Evolutionary conservation across 2,797 vertebrate genomes (phyloP), one percentile per base, ranked within the genome.

Genomic region (Lithobates pipiens): DNA sequence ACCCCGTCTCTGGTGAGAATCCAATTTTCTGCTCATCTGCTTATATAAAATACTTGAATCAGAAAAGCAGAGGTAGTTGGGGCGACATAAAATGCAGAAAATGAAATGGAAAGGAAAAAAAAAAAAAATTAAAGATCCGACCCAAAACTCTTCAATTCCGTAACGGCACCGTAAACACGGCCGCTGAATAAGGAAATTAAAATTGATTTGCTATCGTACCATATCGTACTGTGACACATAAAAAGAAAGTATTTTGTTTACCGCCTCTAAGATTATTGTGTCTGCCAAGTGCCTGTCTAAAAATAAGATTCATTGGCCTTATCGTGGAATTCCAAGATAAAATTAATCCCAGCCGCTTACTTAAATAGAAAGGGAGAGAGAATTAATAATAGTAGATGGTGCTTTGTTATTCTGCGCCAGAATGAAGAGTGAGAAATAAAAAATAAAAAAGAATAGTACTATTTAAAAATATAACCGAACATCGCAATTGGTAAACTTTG

Each of bases 201-300:
- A 57, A 80, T 61, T 71, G 68, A 80, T 80, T 72, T 72, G 36
- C 76, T 63, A 77, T 77, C 76, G 65, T 67, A 63, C 65, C 29
- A 44, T 77, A 65, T 71, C 44, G 71, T 57, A 36, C 25, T 54
- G 50, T 50, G 29, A 71, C 27, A 80, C 46, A 70, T 80, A 44
- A 70, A 70, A 80, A 80, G 10, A 54, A 69, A 36, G 27, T 8
- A 32, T 23, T 71, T 72, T 61, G 46, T 80, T 57, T 72, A 69
- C 46, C 11, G 46, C 67, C 50, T 57, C 16, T 34, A 36, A 71
- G 69, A 46, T 57, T 34, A 46, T 80, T 80, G 68, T 57, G 44
- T 71, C 78, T 80, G 46, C 42, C 67, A 36, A 71, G 68, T 34
- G 67, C 78, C n/a, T 8, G 44, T 70, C 67, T 71, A 10, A 36